phyloP scores from a whole-genome alignment of 2,888 invertebrate species.

The Paralinhomoeus sp. region DNA sequence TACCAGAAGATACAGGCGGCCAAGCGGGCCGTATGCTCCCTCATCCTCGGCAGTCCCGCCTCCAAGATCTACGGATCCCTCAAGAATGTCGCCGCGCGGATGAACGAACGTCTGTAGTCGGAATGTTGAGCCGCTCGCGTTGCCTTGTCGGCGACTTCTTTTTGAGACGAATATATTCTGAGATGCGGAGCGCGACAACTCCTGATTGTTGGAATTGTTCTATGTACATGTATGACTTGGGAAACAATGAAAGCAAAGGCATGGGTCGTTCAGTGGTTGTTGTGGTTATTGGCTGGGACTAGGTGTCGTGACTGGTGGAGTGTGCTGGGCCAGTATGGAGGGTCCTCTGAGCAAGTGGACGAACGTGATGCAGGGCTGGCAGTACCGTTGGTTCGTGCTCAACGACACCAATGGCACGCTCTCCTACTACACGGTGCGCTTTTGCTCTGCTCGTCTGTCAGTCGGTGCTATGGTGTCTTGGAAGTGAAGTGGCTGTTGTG shows the following conservation, averaged over 20 bases:
- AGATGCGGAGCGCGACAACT: no score
- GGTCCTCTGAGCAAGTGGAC: conserved; percentile 89
- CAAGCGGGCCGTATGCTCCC: conserved; percentile 72
- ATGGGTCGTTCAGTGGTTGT: no score
- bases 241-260: no score
- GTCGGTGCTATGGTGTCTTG: background rate
- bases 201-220: no score
- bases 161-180: no score
- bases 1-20: conserved; percentile 88
- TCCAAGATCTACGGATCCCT: conserved; percentile 92
- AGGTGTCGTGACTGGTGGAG: no score
- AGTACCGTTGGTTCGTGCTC: conserved; percentile 76
- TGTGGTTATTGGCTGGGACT: no score
- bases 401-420: conserved; percentile 85
- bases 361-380: conserved; percentile 95
- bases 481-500: background rate
- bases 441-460: background rate
- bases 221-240: no score
- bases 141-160: no score
- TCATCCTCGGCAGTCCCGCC: conserved; percentile 86
- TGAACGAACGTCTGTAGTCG: conserved; percentile 64
- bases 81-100: conserved; percentile 55
- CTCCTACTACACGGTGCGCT: conserved; percentile 82
- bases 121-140: no score
- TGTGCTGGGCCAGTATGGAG: no score